A percentile compares a stretch with the other conserved stretches of the same genome.
Evolutionary conservation across 2,888 invertebrate species (phyloP).

Genomic region (Gastrophysa polygoni): DNA sequence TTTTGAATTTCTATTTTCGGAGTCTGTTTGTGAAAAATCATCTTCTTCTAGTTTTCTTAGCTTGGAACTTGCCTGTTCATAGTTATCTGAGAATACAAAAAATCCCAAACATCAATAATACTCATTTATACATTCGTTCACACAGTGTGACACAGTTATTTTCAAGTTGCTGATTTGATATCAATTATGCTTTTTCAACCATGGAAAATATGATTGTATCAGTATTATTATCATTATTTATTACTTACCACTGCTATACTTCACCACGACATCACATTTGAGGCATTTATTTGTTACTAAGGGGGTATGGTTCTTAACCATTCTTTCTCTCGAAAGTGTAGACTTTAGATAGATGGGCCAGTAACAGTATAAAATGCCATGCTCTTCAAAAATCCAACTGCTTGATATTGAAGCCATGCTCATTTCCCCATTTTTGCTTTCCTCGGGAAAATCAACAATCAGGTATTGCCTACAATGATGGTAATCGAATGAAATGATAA

Average conservation of each 20-base stretch:
- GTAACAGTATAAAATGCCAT: not conserved
- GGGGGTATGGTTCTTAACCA: not conserved
- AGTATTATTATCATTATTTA: constrained; percentile 15
- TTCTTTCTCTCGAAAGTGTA: not conserved
- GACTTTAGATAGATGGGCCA: constrained; percentile 15
- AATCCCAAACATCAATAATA: constrained; percentile 7
- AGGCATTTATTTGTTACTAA: constrained; percentile 6
- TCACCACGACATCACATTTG: constrained; percentile 8
- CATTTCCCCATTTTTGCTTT: constrained; percentile 6
- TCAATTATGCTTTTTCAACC: constrained; percentile 9
- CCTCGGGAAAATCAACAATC: constrained; percentile 20
- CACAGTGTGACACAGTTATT: not conserved
- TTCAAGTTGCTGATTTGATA: constrained; percentile 14
- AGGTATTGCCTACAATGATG: constrained; percentile 12
- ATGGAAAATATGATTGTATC: constrained; percentile 5
- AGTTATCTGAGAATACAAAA: constrained; percentile 14
- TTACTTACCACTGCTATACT: constrained; percentile 8
- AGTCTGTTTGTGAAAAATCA: constrained; percentile 10
- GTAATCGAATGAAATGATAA: constrained; percentile 3
- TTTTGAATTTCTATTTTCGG: constrained; percentile 2
- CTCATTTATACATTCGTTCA: constrained; percentile 4
- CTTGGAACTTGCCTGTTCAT: constrained; percentile 17
- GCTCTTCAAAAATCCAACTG: constrained; percentile 10
- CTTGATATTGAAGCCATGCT: constrained; percentile 15
- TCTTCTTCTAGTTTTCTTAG: constrained; percentile 17